phyloP scores from a whole-genome alignment of 2,113 vertebrate species.

The Lucifuga dentata region DNA sequence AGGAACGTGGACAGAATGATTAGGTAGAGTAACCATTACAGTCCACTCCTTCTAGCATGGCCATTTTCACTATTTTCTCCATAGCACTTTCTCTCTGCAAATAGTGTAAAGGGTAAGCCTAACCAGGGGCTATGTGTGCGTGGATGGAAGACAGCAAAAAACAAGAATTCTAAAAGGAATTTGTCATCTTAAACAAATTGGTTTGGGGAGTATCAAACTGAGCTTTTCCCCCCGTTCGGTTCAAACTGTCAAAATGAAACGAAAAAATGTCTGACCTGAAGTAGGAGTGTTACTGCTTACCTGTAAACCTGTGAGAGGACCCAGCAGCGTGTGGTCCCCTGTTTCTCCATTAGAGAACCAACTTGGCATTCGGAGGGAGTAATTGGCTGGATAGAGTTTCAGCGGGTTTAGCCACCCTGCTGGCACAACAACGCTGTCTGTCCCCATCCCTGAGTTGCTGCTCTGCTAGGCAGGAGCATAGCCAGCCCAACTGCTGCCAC shows the following conservation, averaged over 20 bases:
- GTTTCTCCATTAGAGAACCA: slow-evolving; percentile 81
- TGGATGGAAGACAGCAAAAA: slow-evolving; percentile 54
- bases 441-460: slow-evolving; percentile 68
- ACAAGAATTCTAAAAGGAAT: slow-evolving; percentile 70
- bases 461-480: slow-evolving; percentile 68
- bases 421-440: slow-evolving; percentile 76
- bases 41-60: slow-evolving; percentile 49
- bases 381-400: slow-evolving; percentile 83
- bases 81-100: slow-evolving; percentile 57
- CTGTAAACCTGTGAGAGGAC: slow-evolving; percentile 68
- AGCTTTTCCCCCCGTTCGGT: slow-evolving; percentile 44
- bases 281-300: slow-evolving; percentile 52
- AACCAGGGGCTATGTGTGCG: slow-evolving; percentile 76
- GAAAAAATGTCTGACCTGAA: slow-evolving; percentile 15
- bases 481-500: slow-evolving; percentile 69
- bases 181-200: slow-evolving; percentile 79
- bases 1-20: slow-evolving; percentile 81
- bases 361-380: slow-evolving; percentile 76
- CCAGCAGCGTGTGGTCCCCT: slow-evolving; percentile 69
- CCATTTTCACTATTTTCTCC: slow-evolving; percentile 59
- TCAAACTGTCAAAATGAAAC: slow-evolving; percentile 44
- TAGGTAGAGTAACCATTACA: slow-evolving; percentile 66
- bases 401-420: slow-evolving; percentile 81
- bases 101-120: slow-evolving; percentile 77
- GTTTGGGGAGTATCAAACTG: slow-evolving; percentile 64